Base-by-base conservation (phyloP, 2,888 invertebrate species). In the Macrosiphum euphorbiae region DNA sequence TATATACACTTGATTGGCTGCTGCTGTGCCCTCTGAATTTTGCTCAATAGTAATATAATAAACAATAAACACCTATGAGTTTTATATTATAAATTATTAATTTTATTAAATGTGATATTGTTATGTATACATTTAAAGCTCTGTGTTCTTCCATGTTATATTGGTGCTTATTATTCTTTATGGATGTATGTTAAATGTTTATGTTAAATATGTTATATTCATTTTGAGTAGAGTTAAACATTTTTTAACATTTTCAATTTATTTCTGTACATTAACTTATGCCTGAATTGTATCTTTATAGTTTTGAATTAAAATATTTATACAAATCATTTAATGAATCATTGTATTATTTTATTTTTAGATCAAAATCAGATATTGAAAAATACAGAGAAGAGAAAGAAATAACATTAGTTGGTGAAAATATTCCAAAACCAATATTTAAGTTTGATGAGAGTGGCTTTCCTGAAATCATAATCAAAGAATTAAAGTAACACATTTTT, bases 391-490 rank as follows among this genome's bases (percentile, higher is more conserved):
- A 97, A 92, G 96, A 97, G 94, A 97, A 98, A 95, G 98, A 98
- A 96, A 98, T 99, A 92, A 98, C 99, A 0, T 97, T 99, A 0
- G 98, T 98, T 95, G 99, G 99, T 2, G 97, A 97, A 85, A 97
- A 97, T 95, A 97, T 98, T 90, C 99, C 99, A 0, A 97, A 97
- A n/a, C 99, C 99, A 5, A 98, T 98, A 95, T 97, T 98, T 95
- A 97, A 97, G 95, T 99, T 99, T 96, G 97, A 98, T 95, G 99
- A 99, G 96, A 98, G 98, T 91, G 97, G 97, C 90, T 99, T 99
- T 95, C 97, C 97, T 67, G 98, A 98, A 95, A 98, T 98, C 95
- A 98, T 98, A 26, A 97, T 98, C 85, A 95, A 94, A 90, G 94
- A 94, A 94, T 94, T 95, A 92, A 91, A 89, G 95, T 95, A 94